Evolutionary conservation across 2,797 vertebrate genomes (phyloP), one percentile per base, ranked within the genome.

Genomic region (Heteromormyrus szaboi): DNA sequence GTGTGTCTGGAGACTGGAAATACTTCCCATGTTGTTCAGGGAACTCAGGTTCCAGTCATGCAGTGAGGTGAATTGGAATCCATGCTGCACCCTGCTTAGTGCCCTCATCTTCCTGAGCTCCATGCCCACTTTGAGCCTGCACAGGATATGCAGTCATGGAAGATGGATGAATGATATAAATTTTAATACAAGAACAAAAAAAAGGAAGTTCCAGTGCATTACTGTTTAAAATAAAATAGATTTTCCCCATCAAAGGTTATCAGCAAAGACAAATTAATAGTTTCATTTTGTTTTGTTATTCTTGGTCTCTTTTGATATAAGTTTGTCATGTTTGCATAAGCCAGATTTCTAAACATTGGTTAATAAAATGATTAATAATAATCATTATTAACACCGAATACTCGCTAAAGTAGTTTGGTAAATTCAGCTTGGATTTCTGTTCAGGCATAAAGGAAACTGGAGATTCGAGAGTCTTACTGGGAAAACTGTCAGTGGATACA

Each of bases 361-460:
- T 79, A 72, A 72, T 59, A 59, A 59, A 22, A 59, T 22, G 7
- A 59, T 59, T 59, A 68, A 33, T 33, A 68, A 72, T 72, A 2
- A 6, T 72, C 11, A 72, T 72, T 68, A 72, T 51, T 84, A 29
- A 41, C 46, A 84, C 3, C 11, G 22, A 51, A 84, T 84, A 25
- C 46, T 19, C 1, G 6, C 2, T 53, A 83, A 37, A 89, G n/a
- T 72, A 51, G 8, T 48, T 86, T 86, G 25, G 11, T 33, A 17
- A 93, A 90, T 89, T 93, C 92, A 93, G 94, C 91, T 92, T 91
- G 81, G 91, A 89, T 91, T 90, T 91, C 91, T 95, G 94, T 95
- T 89, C 88, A 91, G 94, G 94, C 96, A 92, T 94, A 95, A 96
- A 95, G 93, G 90, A 93, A 93, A 90, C 81, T 85, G 76, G 92